These are phyloP conservation scores for Echinometra lucunter DNA, from an alignment of 53 echinoderm and acorn worm species.

Conservation along the genomic window DNA sequence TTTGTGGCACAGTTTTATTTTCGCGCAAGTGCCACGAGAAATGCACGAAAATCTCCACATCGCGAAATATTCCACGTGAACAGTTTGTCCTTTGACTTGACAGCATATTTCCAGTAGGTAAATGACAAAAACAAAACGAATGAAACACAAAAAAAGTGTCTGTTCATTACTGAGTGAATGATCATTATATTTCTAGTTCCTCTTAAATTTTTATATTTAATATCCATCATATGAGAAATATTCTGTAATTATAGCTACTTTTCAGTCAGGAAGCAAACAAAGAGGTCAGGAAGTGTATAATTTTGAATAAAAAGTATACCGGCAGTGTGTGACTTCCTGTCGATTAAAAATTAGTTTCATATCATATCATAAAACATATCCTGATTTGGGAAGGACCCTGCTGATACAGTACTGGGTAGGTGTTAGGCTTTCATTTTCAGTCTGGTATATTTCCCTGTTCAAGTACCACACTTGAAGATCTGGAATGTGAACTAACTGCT, in stretches of 20 bases:
- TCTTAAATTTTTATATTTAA: not conserved
- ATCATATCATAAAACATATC: not conserved
- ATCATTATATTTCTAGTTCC: not conserved
- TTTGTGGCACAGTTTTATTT: too few relatives aligned
- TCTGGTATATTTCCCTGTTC: not conserved
- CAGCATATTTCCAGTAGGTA: not conserved
- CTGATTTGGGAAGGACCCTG: not conserved
- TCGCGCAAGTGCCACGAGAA: too few relatives aligned
- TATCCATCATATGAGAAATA: too few relatives aligned
- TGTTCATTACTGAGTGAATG: not conserved
- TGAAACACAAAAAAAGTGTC: not conserved
- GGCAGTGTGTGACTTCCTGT: slow-evolving; percentile 1
- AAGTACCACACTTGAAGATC: not conserved
- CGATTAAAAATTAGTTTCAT: slow-evolving; percentile 3
- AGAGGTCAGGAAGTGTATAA: not conserved
- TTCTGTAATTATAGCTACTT: too few relatives aligned
- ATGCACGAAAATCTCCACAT: too few relatives aligned
- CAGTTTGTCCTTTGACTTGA: too few relatives aligned
- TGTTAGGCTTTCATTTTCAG: not conserved
- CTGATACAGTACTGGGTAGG: not conserved
- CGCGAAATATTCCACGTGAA: too few relatives aligned
- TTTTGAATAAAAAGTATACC: not conserved
- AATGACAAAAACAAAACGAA: not conserved
- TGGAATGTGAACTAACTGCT: not conserved
- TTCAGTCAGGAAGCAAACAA: not conserved